A percentile compares a stretch with the other conserved stretches of the same genome.
phyloP scores from a whole-genome alignment of 2,113 vertebrate species.

The Gasterosteus aculeatus region DNA sequence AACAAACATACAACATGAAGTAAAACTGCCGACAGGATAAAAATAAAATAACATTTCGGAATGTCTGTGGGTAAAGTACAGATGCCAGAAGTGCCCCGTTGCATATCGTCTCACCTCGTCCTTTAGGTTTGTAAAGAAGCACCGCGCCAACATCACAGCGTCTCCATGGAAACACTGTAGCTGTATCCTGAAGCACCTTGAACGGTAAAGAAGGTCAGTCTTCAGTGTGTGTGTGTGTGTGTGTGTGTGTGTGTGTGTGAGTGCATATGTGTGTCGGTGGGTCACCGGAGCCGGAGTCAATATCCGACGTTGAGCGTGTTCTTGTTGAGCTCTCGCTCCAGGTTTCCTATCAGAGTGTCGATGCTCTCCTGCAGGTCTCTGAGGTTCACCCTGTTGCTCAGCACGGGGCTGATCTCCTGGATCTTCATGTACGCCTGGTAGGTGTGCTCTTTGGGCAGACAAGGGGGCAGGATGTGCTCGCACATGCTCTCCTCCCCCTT shows the following conservation, averaged over 20 bases:
- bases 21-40: slow-evolving; percentile 42
- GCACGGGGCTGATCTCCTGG: slow-evolving; percentile 86
- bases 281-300: slow-evolving; percentile 67
- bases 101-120: slow-evolving; percentile 44
- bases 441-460: slow-evolving; percentile 78
- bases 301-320: slow-evolving; percentile 90
- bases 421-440: slow-evolving; percentile 90
- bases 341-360: slow-evolving; percentile 94
- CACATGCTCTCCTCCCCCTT: slow-evolving; percentile 58
- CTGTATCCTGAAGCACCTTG: slow-evolving; percentile 58
- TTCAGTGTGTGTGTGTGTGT: slow-evolving; percentile 13
- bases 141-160: slow-evolving; percentile 19
- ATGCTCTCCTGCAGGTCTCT: slow-evolving; percentile 98
- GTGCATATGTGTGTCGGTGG: neutral
- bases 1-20: slow-evolving; percentile 51
- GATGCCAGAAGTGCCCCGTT: slow-evolving; percentile 61
- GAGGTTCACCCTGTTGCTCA: slow-evolving; percentile 89
- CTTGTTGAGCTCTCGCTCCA: slow-evolving; percentile 97
- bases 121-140: slow-evolving; percentile 51
- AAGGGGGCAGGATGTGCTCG: slow-evolving; percentile 52
- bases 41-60: slow-evolving; percentile 56
- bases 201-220: slow-evolving; percentile 27
- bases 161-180: slow-evolving; percentile 50
- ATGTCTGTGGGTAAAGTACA: slow-evolving; percentile 64
- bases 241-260: neutral